These are phyloP conservation scores for Erpetoichthys calabaricus DNA, from an alignment of 2,797 vertebrate species.

Conservation along the genomic window DNA sequence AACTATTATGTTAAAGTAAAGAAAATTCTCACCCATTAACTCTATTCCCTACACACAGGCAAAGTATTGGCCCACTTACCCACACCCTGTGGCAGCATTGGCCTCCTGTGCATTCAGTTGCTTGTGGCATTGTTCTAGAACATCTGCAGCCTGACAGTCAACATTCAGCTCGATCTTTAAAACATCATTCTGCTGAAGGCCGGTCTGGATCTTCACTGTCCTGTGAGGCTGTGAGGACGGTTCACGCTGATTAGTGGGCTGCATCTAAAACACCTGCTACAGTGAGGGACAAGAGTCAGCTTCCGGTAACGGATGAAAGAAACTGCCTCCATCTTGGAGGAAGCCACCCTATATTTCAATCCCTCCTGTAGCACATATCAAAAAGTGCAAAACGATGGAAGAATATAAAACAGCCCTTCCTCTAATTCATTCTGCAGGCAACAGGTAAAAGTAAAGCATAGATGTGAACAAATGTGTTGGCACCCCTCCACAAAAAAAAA, in stretches of 20 bases:
- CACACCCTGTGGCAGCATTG: too few relatives aligned
- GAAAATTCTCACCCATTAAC: not conserved
- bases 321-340: not conserved
- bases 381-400: too few relatives aligned
- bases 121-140: slow-evolving; percentile 60
- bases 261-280: not conserved
- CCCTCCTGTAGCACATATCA: too few relatives aligned
- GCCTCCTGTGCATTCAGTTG: slow-evolving; percentile 19
- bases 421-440: too few relatives aligned
- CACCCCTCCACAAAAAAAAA: too few relatives aligned
- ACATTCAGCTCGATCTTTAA: slow-evolving; percentile 58
- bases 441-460: not conserved
- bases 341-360: too few relatives aligned
- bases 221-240: slow-evolving; percentile 43
- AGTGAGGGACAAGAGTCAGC: accelerated
- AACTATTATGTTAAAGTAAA: too few relatives aligned
- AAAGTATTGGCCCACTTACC: too few relatives aligned
- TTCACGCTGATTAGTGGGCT: not conserved
- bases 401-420: too few relatives aligned
- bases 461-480: too few relatives aligned
- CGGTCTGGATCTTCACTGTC: slow-evolving; percentile 58
- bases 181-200: slow-evolving; percentile 48
- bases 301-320: too few relatives aligned
- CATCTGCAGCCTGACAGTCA: slow-evolving; percentile 52
- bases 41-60: too few relatives aligned